Conservation (phyloP, 2,113 vertebrate species). For the Serinus canaria region DNA sequence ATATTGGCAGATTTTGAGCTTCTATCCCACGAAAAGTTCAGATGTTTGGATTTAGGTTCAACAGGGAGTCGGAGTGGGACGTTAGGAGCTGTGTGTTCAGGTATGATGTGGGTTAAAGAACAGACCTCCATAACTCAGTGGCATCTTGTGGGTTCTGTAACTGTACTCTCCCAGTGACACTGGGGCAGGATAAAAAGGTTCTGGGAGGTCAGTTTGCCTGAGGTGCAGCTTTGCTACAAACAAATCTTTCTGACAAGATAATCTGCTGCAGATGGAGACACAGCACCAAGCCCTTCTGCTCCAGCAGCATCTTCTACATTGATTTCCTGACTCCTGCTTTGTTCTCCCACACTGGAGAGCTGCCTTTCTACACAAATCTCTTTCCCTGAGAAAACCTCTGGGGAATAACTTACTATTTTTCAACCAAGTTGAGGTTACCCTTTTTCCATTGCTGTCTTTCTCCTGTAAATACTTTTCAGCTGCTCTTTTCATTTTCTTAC, state of each 20-base stretch:
- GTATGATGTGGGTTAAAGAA: neutral
- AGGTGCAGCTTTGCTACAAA: neutral
- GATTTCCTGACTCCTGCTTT: neutral
- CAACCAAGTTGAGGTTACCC: neutral
- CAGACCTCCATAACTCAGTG: neutral
- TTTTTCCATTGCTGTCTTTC: neutral
- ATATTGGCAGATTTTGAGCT: neutral
- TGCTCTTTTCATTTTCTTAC: neutral
- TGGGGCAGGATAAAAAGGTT: neutral
- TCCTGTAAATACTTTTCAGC: neutral
- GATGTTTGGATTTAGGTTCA: neutral
- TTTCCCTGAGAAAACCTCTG: neutral
- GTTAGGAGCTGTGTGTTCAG: neutral
- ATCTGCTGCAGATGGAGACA: neutral
- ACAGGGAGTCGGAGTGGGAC: rapidly evolving
- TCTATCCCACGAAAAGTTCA: neutral
- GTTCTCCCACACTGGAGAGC: neutral
- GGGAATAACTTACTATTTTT: neutral
- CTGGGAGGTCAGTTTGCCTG: neutral
- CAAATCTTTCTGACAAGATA: neutral
- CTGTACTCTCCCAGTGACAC: neutral
- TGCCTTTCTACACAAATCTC: neutral
- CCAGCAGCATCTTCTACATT: neutral
- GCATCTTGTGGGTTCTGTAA: neutral
- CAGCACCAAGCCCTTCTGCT: neutral